A percentile compares a stretch with the other conserved stretches of the same genome.
These are phyloP conservation scores for Cordilura impudica DNA, from an alignment of 2,888 invertebrate genomes.

Conservation along the genomic window DNA sequence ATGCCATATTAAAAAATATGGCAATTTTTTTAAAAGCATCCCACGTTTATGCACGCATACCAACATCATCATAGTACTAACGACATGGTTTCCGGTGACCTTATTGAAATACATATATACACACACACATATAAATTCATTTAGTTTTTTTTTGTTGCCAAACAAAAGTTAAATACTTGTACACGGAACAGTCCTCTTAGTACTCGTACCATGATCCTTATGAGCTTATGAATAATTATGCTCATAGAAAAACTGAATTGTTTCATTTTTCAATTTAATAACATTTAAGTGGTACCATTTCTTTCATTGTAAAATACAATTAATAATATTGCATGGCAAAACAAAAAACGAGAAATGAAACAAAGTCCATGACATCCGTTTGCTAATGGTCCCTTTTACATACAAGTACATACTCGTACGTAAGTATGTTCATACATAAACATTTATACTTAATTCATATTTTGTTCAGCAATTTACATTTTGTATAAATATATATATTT, in stretches of 20 bases:
- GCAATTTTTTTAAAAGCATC: conserved; percentile 27
- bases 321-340: conserved; percentile 76
- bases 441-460: neutral
- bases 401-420: neutral
- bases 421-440: neutral
- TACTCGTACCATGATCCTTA: conserved; percentile 38
- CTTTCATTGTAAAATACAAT: conserved; percentile 68
- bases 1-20: conserved; percentile 48
- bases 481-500: too few species aligned
- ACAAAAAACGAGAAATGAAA: conserved; percentile 61
- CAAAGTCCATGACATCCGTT: conserved; percentile 59
- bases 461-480: too few species aligned
- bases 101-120: too few species aligned
- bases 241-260: conserved; percentile 65
- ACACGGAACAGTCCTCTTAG: neutral
- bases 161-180: conserved; percentile 2
- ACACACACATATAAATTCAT: neutral
- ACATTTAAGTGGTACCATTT: conserved; percentile 71
- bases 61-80: neutral
- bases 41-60: neutral
- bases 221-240: conserved; percentile 70
- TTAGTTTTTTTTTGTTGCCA: neutral
- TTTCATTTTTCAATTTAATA: conserved; percentile 70
- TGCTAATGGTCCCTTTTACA: conserved; percentile 54
- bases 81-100: conserved; percentile 33